phyloP scores from a whole-genome alignment of 2,797 vertebrate genomes.

The Spatula clypeata region DNA sequence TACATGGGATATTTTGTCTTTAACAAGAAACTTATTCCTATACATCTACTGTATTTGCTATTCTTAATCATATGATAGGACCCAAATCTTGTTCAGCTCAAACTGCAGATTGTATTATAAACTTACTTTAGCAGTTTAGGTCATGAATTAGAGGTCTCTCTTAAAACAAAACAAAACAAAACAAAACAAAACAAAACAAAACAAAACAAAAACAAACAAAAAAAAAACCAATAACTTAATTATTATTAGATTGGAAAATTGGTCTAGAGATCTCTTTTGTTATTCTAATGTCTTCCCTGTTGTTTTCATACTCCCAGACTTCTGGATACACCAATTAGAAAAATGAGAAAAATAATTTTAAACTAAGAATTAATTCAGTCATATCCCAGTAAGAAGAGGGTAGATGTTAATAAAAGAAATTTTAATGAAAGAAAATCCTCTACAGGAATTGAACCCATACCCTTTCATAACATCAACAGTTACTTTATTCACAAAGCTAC shows the following conservation, averaged over 20 bases:
- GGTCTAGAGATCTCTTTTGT: background rate
- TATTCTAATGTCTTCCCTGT: slow-evolving; percentile 10
- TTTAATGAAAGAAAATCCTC: slow-evolving; percentile 68
- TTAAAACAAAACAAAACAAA: background rate
- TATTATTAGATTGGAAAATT: background rate
- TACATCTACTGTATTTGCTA: background rate
- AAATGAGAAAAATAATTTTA: slow-evolving; percentile 62
- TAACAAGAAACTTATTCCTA: background rate
- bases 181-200: too few relatives aligned
- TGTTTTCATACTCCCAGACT: slow-evolving; percentile 7
- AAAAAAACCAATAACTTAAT: too few relatives aligned
- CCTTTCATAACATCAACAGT: slow-evolving; percentile 20
- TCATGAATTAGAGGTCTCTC: background rate
- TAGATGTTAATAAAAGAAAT: slow-evolving; percentile 61
- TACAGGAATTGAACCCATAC: slow-evolving; percentile 45
- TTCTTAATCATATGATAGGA: background rate
- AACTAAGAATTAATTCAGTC: slow-evolving; percentile 57
- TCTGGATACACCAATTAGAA: slow-evolving; percentile 34
- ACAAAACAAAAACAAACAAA: too few relatives aligned
- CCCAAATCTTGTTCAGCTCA: background rate
- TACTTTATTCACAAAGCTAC: slow-evolving; percentile 48
- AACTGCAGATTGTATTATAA: background rate
- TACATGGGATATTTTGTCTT: background rate
- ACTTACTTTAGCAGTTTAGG: background rate
- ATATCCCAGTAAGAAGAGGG: background rate